Evolutionary conservation across 1,140 invertebrate genomes (phyloP), one percentile per base, ranked within the genome.

Genomic region (Drosophila suzukii): DNA sequence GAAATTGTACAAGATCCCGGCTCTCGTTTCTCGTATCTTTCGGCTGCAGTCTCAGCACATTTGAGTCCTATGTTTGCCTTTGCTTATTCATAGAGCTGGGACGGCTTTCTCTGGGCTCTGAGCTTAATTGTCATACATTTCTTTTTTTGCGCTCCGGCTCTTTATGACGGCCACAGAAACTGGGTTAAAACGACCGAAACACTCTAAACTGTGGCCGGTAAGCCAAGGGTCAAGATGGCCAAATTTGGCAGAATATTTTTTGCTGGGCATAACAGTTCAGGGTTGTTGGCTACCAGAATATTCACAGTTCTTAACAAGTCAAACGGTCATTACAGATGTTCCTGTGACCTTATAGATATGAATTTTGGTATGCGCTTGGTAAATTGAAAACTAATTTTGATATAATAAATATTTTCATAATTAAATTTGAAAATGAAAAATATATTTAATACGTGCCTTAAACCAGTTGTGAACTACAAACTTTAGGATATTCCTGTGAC

Each of bases 121-220:
- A 39, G 46, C 70, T 24, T 60, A 73, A 73, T 72, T 73, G 67
- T 73, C 70, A 38, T 73, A 51, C 44, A 58, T 46, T 66, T 43
- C 53, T 36, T 13, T n/a, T n/a, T n/a, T n/a, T n/a, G n/a, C n/a
- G 34, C 15, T 32, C 13, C 20, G 44, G 12, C 24, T 59, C 70
- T 71, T 71, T 56, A 71, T 70, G 67, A 41, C 43, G 51, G 50
- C 67, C 67, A 46, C 53, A 11, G 15, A 70, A 71, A 71, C 43
- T 71, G 53, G 67, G 67, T 71, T 71, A 71, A 71, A 70, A 71
- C 65, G 43, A 71, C 67, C 53, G 36, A 63, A 63, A 41, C 65
- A 71, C 65, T 67, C 65, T 20, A 44, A 66, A 53, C 30, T 32
- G 46, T 47, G 41, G 65, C 20, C 46, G 36, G 60, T 61, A 61